Conservation (phyloP, 2,113 vertebrate genomes). For the Platysternon megacephalum region DNA sequence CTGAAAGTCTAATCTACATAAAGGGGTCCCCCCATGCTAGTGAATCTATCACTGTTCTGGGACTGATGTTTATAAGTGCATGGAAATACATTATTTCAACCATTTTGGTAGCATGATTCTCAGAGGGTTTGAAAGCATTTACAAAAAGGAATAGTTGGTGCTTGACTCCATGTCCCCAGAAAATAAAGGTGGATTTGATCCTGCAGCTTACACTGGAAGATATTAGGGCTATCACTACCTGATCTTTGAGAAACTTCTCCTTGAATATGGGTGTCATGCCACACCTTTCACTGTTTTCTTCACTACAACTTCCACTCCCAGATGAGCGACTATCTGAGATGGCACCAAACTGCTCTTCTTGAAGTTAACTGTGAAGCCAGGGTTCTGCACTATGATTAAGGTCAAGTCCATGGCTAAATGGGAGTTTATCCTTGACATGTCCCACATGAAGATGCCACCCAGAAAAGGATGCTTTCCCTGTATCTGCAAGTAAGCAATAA, state of each 20-base stretch:
- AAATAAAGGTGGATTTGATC: background rate
- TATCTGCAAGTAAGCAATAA: background rate
- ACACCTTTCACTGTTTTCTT: background rate
- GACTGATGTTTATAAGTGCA: background rate
- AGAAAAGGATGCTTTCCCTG: background rate
- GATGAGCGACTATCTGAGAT: background rate
- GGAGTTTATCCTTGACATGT: background rate
- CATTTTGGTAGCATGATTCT: background rate
- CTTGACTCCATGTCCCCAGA: background rate
- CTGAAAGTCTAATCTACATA: background rate
- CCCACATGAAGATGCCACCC: background rate
- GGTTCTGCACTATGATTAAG: background rate
- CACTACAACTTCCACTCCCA: background rate
- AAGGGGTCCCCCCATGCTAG: background rate
- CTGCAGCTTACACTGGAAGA: rapidly evolving
- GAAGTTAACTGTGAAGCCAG: background rate
- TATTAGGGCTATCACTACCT: background rate
- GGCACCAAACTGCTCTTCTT: background rate
- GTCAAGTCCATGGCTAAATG: background rate
- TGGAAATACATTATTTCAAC: background rate
- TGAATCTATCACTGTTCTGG: background rate
- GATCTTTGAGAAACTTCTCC: background rate
- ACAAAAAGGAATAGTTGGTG: background rate
- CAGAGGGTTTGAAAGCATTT: background rate
- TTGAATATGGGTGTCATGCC: rapidly evolving